Evolutionary conservation across 2,888 invertebrate genomes (phyloP), one percentile per base, ranked within the genome.

Genomic region (Meiosimyza platycephala): DNA sequence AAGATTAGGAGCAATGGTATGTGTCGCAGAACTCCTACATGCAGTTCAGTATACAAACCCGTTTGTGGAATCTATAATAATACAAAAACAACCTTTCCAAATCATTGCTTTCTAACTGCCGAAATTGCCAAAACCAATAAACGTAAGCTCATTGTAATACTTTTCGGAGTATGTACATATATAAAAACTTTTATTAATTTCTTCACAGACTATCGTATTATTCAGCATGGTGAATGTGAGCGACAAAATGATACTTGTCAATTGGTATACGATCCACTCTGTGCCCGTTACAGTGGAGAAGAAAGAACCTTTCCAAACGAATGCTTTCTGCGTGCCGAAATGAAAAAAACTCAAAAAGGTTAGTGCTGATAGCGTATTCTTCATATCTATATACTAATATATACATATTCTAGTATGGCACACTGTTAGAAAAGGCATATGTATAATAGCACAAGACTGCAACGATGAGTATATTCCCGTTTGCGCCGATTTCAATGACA

Each of bases 401-500:
- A 55, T 1, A 6, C 16, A 13, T 55, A 0, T 3, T 11, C 9
- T 28, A 28, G 59, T 28, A 59, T 59, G 9, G 6, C 13, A 12
- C 9, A 11, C 3, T 12, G 18, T 64, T 7, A 7, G 47, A 16
- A 15, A 64, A 7, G 64, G 64, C 3, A 6, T 47, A 3, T 64
- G 64, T 47, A 18, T 33, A 13, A 9, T 33, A 33, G 22, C 22
- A 5, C 9, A 6, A 12, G 5, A 12, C 18, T 55, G 55, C 6
- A 18, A 12, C 18, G 28, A n/a, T 15, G 65, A 62, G 47, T 60
- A 50, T n/a, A 16, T 50, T 52, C 12, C 33, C 11, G 48, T 75
- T 40, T 75, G 75, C 51, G 75, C 68, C 13, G 51, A 59, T 9
- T 63, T 65, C 2, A 68, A 75, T 69, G 62, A 55, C 47, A 50